These are phyloP conservation scores for Acrocephalus arundinaceus DNA, from an alignment of 2,113 vertebrate species.

Conservation along the genomic window DNA sequence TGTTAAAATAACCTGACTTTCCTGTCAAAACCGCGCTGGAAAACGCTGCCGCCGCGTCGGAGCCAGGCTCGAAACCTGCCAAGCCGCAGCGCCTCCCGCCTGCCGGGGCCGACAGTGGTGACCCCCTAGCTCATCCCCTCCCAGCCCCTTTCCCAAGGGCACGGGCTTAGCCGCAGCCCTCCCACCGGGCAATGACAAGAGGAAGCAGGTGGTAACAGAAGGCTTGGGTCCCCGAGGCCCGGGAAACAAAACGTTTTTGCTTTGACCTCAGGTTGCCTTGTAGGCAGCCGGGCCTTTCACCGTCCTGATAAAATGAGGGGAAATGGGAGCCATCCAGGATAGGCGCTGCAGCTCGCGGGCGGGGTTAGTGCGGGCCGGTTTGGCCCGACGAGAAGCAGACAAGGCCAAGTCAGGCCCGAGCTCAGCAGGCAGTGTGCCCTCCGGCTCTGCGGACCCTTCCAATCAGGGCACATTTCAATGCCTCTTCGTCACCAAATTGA, in stretches of 20 bases:
- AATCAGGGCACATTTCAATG: rapidly evolving
- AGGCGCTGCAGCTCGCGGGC: rapidly evolving
- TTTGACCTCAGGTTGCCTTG: too few relatives aligned
- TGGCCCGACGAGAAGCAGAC: too few relatives aligned
- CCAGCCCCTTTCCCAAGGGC: not conserved
- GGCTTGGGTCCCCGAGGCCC: rapidly evolving
- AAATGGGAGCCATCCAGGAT: rapidly evolving
- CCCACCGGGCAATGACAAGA: rapidly evolving
- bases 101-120: not conserved
- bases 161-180: not conserved
- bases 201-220: rapidly evolving
- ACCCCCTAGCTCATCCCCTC: rapidly evolving
- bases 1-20: not conserved
- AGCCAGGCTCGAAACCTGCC: not conserved
- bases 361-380: rapidly evolving
- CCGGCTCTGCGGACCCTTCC: rapidly evolving
- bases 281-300: not conserved
- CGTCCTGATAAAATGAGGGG: too few relatives aligned
- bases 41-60: too few relatives aligned
- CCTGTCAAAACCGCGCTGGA: not conserved
- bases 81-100: not conserved
- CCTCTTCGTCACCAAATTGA: not conserved
- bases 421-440: rapidly evolving
- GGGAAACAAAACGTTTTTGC: rapidly evolving
- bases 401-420: not conserved